phyloP scores from a whole-genome alignment of 2,797 vertebrate genomes.

The Anguilla pacifica region DNA sequence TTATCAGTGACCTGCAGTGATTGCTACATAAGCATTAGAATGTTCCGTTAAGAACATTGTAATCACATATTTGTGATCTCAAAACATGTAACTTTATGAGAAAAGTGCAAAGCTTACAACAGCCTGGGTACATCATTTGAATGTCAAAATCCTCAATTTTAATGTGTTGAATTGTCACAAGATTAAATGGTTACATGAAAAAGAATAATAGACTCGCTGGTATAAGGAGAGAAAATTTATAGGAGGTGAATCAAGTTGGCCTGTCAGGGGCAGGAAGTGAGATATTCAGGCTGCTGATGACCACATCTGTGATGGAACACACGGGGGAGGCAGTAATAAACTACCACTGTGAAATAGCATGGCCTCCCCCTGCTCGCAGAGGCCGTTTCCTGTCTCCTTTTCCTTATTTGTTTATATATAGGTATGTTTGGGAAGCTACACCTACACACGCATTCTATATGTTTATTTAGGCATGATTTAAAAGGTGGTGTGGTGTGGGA shows the following conservation, averaged over 20 bases:
- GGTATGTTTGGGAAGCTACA: constrained; percentile 54
- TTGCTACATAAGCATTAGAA: not conserved
- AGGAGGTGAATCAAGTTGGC: constrained; percentile 11
- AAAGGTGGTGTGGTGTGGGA: constrained; percentile 33
- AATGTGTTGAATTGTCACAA: not conserved
- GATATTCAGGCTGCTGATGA: not conserved
- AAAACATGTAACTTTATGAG: not conserved
- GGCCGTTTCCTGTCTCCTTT: constrained; percentile 21
- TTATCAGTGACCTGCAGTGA: no score
- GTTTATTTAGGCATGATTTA: constrained; percentile 35
- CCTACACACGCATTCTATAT: constrained; percentile 42
- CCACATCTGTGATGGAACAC: constrained; percentile 1
- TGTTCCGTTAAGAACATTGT: not conserved
- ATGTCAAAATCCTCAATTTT: not conserved
- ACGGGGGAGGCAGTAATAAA: constrained; percentile 61
- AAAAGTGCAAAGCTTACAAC: not conserved
- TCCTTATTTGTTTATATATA: constrained; percentile 67
- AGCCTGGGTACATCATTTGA: not conserved
- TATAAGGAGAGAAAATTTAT: not conserved
- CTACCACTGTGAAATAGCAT: constrained; percentile 61
- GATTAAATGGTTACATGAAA: not conserved
- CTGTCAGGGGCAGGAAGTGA: constrained; percentile 11
- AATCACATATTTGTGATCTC: not conserved
- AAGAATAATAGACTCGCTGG: not conserved
- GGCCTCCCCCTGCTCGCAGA: constrained; percentile 52